Evolutionary conservation across 2,113 vertebrate genomes (phyloP).

Genomic region (Cercopithecus mona): DNA sequence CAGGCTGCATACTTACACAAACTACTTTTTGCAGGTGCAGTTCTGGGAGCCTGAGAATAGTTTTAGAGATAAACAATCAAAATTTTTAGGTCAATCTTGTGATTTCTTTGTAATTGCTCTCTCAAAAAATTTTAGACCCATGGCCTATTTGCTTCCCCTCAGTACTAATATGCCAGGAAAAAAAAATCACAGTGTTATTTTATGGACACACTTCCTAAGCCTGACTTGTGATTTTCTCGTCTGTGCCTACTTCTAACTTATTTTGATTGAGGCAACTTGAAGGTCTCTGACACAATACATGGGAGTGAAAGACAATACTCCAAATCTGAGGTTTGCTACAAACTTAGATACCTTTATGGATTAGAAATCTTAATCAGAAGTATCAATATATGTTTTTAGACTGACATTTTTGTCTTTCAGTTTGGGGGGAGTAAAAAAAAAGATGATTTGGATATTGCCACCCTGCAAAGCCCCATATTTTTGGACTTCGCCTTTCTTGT

Average conservation of each 20-base stretch:
- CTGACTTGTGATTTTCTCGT: neutral
- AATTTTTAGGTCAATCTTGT: neutral
- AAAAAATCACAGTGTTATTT: neutral
- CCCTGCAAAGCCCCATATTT: neutral
- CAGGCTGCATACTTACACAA: neutral
- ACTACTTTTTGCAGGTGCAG: neutral
- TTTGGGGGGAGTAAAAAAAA: neutral
- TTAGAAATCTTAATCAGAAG: neutral
- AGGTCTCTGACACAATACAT: neutral
- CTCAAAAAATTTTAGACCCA: neutral
- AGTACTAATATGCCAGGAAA: neutral
- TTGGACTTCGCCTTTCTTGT: neutral
- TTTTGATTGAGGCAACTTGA: neutral
- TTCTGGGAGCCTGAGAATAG: neutral
- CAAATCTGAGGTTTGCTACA: neutral
- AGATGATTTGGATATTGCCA: neutral
- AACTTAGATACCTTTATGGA: neutral
- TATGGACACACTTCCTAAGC: neutral
- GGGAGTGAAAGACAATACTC: neutral
- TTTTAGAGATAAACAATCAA: neutral
- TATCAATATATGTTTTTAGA: neutral
- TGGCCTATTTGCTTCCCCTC: neutral
- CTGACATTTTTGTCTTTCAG: neutral
- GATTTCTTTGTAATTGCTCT: neutral
- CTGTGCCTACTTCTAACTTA: neutral